Percentiles rank a stretch among this genome's conserved stretches.
Evolutionary conservation across 1,140 invertebrate genomes (phyloP).

Genomic region (Sitobion miscanthi): DNA sequence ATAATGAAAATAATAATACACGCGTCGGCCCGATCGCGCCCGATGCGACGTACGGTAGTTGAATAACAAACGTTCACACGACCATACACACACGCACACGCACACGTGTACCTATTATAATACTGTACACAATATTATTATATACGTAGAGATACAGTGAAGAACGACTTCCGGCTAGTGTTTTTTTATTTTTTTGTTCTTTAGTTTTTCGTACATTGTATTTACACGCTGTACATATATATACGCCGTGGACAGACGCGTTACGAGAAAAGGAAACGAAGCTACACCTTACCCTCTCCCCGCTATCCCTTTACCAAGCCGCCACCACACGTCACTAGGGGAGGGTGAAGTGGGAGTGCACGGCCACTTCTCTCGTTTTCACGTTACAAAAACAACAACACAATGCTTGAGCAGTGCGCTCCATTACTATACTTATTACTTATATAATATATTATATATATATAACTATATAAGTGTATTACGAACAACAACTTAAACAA

Average conservation of each 20-base stretch:
- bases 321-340: not conserved
- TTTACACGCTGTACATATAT: not conserved
- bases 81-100: not conserved
- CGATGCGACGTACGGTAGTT: conserved; percentile 9
- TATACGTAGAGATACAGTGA: conserved; percentile 26
- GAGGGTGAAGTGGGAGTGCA: not conserved
- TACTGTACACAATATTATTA: not conserved
- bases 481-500: not conserved
- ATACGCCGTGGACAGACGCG: not conserved
- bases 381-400: not conserved
- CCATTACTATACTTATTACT: not conserved
- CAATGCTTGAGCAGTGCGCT: not conserved
- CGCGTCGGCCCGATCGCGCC: not conserved
- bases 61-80: conserved; percentile 55
- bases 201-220: conserved; percentile 15
- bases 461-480: not conserved
- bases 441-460: not conserved
- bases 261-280: conserved; percentile 11
- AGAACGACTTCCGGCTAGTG: conserved; percentile 44
- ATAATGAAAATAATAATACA: not conserved
- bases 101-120: not conserved
- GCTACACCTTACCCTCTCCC: not conserved
- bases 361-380: not conserved
- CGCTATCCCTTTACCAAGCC: not conserved
- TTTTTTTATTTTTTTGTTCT: conserved; percentile 6